Conservation (phyloP, 2,888 invertebrate genomes). For the Myopa testacea region DNA sequence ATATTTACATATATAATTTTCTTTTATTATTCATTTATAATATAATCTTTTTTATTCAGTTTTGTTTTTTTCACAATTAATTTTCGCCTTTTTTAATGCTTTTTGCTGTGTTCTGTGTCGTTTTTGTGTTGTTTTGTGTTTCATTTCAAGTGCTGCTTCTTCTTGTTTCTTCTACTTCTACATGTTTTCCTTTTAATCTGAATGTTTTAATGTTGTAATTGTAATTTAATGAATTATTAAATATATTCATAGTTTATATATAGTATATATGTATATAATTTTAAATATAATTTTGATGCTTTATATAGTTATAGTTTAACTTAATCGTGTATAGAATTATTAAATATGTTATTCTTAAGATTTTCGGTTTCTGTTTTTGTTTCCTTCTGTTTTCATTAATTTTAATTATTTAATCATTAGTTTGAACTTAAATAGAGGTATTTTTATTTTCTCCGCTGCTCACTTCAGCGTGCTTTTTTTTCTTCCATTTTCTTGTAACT, state of each 20-base stretch:
- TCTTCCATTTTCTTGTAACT: slow-evolving; percentile 33
- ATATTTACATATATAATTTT: not conserved
- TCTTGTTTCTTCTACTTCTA: not conserved
- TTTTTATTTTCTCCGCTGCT: slow-evolving; percentile 69
- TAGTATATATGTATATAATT: slow-evolving; percentile 26
- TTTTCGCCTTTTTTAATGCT: not conserved
- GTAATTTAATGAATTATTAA: not conserved
- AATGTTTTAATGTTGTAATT: not conserved
- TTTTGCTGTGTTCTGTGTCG: not conserved
- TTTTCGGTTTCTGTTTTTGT: slow-evolving; percentile 43
- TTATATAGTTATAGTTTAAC: slow-evolving; percentile 24
- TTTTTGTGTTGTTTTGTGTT: not conserved
- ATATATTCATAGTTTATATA: slow-evolving; percentile 35
- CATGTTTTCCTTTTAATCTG: not conserved
- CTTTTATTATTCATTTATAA: not conserved
- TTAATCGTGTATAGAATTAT: slow-evolving; percentile 21
- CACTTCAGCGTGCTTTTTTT: slow-evolving; percentile 38
- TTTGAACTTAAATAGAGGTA: slow-evolving; percentile 70
- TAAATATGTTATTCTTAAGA: slow-evolving; percentile 43
- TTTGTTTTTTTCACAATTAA: not conserved
- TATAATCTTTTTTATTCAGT: not conserved
- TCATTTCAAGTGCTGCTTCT: not conserved
- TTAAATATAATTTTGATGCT: slow-evolving; percentile 30
- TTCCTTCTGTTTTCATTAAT: slow-evolving; percentile 14
- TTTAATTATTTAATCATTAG: slow-evolving; percentile 30